phyloP scores from a whole-genome alignment of 2,797 vertebrate genomes.

The Microcaecilia unicolor region DNA sequence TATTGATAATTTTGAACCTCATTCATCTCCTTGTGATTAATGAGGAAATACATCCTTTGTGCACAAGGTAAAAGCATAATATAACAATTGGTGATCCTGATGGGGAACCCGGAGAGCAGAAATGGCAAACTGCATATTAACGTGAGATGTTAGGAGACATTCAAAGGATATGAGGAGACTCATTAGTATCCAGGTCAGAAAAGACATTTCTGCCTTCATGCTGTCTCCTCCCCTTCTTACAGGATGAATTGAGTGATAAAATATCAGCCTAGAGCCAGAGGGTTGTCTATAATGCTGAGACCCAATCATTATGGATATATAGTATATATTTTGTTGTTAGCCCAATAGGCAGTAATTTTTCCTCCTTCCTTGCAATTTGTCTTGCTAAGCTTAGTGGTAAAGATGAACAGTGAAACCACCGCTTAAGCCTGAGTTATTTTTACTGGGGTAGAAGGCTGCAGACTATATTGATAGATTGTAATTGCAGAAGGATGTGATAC shows the following conservation, averaged over 20 bases:
- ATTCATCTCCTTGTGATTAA: too few relatives aligned
- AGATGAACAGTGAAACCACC: not conserved
- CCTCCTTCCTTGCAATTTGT: not conserved
- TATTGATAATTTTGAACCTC: too few relatives aligned
- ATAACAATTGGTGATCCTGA: too few relatives aligned
- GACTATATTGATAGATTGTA: slow-evolving; percentile 2
- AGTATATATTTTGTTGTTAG: not conserved
- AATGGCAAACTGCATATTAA: too few relatives aligned
- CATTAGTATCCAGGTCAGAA: not conserved
- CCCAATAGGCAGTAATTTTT: not conserved
- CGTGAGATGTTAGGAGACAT: too few relatives aligned
- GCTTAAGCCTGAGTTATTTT: not conserved
- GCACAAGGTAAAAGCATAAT: too few relatives aligned
- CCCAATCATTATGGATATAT: not conserved
- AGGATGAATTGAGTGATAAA: not conserved
- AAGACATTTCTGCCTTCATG: not conserved
- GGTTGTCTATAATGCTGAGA: not conserved
- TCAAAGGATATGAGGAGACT: not conserved
- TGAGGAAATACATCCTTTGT: too few relatives aligned
- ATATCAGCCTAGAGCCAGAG: not conserved
- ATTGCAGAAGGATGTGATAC: slow-evolving; percentile 7
- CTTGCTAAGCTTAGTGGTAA: not conserved
- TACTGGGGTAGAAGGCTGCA: not conserved
- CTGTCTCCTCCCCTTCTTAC: not conserved
- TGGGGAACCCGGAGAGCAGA: too few relatives aligned